Conservation (phyloP, 2,113 vertebrate species). For the Candoia aspera region DNA sequence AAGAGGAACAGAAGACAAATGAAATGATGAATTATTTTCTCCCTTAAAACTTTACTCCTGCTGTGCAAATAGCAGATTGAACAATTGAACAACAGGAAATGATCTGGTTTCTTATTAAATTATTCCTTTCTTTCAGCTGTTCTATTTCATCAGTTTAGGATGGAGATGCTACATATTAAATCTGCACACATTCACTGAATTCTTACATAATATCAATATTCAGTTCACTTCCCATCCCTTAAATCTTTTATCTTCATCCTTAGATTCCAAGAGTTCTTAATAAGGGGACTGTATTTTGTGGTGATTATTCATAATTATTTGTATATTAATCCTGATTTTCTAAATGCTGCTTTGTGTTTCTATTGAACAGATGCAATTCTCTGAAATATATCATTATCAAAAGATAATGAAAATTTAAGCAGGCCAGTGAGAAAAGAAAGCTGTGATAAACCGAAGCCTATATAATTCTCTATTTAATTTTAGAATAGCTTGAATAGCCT, state of each 20-base stretch:
- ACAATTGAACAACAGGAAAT: conserved; percentile 37
- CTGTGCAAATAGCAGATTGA: conserved; percentile 23
- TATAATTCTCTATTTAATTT: not conserved
- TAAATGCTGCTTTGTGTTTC: not conserved
- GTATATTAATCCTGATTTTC: not conserved
- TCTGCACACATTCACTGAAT: not conserved
- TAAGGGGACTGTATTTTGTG: not conserved
- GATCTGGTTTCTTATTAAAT: conserved; percentile 30
- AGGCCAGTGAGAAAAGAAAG: not conserved
- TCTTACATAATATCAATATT: not conserved
- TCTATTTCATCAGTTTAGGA: conserved; percentile 2
- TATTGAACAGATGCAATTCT: not conserved
- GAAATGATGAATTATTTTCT: conserved; percentile 17
- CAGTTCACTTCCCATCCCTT: not conserved
- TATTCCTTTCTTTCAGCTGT: conserved; percentile 35
- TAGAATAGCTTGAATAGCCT: not conserved
- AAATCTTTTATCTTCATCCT: not conserved
- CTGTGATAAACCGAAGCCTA: not conserved
- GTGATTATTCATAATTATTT: conserved; percentile 15
- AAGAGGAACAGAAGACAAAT: conserved; percentile 6
- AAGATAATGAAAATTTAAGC: not conserved
- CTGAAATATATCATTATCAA: not conserved
- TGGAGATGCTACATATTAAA: not conserved
- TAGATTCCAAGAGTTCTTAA: not conserved
- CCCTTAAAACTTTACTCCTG: conserved; percentile 11